Evolutionary conservation across 2,888 invertebrate genomes (phyloP), one percentile per base, ranked within the genome.

Genomic region (Epinotia nisella): DNA sequence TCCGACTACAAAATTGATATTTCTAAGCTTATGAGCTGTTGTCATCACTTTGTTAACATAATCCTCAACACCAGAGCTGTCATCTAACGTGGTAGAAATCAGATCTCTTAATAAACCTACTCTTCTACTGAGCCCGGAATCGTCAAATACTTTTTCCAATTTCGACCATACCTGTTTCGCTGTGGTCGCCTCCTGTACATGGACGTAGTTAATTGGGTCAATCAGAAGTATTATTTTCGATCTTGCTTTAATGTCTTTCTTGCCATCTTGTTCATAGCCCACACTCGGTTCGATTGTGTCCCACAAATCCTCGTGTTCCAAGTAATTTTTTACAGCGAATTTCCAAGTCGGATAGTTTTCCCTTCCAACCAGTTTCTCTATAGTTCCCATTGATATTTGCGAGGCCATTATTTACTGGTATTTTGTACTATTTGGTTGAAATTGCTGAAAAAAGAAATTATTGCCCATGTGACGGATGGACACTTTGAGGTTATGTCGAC

Each of bases 81-180:
- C 64, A 9, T 76, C 78, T 29, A 79, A 49, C 0, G 71, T 71
- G 1, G 77, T 78, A 1, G 24, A 79, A 55, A n/a, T n/a, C n/a
- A n/a, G n/a, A 55, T 79, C 77, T 71, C 72, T 64, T 15, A 79
- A 61, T 15, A 80, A 53, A 2, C 75, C 76, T 24, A 78, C 76
- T 64, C 59, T 60, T 0, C 76, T 58, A 29, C 75, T 76, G n/a
- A 76, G 60, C n/a, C 71, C 74, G 41, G 51, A 66, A 60, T 74
- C 67, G 0, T 74, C 66, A 19, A 74, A 76, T 15, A 70, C 74
- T 7, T 59, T 55, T 39, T 53, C 21, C 1, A 76, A 39, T 10
- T 72, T 74, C n/a, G 41, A 13, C 71, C 74, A 76, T 2, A 72
- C 74, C 35, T 72, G 53, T 21, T 53, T 58, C 2, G 72, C 45